A percentile compares a stretch with the other conserved stretches of the same genome.
Evolutionary conservation across 2,888 invertebrate genomes (phyloP).

Genomic region (Trachelus troglodyta): DNA sequence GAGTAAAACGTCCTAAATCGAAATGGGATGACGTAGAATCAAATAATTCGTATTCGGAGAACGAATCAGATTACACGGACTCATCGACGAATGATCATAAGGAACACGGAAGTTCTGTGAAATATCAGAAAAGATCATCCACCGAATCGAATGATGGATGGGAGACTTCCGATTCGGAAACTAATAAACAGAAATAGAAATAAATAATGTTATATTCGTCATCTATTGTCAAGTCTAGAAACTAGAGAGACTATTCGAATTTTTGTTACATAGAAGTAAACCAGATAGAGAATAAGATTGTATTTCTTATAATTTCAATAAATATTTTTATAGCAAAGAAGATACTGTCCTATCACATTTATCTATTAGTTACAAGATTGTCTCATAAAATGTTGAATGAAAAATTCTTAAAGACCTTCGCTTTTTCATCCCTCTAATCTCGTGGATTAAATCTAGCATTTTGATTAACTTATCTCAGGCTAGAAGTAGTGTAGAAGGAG

Average conservation of each 20-base stretch:
- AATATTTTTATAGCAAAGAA: background rate
- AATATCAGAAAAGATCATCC: background rate
- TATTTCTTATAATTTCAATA: background rate
- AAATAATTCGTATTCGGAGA: conserved; percentile 7
- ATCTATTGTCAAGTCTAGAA: background rate
- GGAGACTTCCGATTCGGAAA: conserved; percentile 50
- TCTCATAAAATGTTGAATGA: background rate
- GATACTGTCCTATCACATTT: background rate
- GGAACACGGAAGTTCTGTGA: background rate
- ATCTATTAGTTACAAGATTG: background rate
- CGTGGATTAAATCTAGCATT: background rate
- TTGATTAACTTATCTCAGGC: background rate
- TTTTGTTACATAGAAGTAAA: background rate
- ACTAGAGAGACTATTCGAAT: conserved; percentile 4
- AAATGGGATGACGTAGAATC: conserved; percentile 28
- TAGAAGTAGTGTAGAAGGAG: background rate
- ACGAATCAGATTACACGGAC: conserved; percentile 29
- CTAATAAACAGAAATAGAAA: conserved; percentile 19
- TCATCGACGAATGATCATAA: conserved; percentile 6
- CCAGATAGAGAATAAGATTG: background rate
- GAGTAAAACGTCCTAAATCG: conserved; percentile 1
- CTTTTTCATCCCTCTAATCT: background rate
- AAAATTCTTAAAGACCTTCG: background rate
- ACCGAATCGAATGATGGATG: conserved; percentile 34
- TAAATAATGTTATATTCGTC: conserved; percentile 19